These are phyloP conservation scores for Ctenomys sociabilis DNA, from an alignment of 2,113 vertebrate genomes.

Conservation along the genomic window DNA sequence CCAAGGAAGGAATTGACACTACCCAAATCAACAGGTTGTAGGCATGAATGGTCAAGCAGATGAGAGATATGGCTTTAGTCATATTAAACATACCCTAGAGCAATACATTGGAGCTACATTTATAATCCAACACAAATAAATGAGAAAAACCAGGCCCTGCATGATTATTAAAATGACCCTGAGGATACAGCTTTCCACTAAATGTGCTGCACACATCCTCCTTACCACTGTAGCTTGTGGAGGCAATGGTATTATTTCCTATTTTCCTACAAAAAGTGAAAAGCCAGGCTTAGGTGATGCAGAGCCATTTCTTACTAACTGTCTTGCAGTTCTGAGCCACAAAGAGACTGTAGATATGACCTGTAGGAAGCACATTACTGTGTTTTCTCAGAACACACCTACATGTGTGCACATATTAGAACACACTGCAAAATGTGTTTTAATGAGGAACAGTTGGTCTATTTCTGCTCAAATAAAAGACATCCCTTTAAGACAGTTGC, in stretches of 20 bases:
- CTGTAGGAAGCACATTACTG: background rate
- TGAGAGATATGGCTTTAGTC: background rate
- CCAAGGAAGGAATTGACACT: too few species aligned
- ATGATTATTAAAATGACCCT: background rate
- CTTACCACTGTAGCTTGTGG: background rate
- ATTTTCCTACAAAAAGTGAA: background rate
- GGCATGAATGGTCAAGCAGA: background rate
- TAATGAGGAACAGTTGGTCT: conserved; percentile 71
- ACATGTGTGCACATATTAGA: conserved; percentile 4
- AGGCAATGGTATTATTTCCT: background rate
- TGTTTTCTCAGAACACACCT: background rate
- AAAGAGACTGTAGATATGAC: background rate
- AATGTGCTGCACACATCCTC: background rate
- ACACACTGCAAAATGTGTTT: conserved; percentile 59
- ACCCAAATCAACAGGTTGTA: background rate
- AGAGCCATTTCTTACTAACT: background rate
- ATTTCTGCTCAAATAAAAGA: conserved; percentile 75
- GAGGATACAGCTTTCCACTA: background rate
- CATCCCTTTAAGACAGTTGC: conserved; percentile 64
- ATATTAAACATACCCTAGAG: background rate
- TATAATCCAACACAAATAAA: background rate
- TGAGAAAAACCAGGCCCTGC: background rate
- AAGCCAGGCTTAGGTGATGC: background rate
- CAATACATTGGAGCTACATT: background rate
- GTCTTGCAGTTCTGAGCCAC: background rate